A percentile compares a stretch with the other conserved stretches of the same genome.
Evolutionary conservation across 2,888 invertebrate genomes (phyloP).

Genomic region (Galerucella calmariensis): DNA sequence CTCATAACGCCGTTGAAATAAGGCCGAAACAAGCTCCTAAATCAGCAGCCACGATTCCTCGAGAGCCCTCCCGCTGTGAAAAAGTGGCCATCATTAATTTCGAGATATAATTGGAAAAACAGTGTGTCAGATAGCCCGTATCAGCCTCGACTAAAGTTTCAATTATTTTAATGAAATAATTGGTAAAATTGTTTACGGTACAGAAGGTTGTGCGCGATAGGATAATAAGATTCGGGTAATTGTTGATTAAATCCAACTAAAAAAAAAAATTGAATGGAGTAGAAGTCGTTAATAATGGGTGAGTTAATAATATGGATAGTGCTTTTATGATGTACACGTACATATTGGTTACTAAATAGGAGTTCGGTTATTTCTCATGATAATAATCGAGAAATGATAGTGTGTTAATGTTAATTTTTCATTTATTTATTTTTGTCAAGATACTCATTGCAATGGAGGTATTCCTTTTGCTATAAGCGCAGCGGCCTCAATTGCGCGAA

Average conservation of each 20-base stretch:
- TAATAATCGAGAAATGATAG: conserved; percentile 5
- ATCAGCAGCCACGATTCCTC: conserved; percentile 34
- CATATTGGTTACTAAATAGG: conserved; percentile 18
- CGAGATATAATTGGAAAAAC: conserved; percentile 44
- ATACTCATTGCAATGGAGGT: too few species aligned
- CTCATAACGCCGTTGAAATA: conserved; percentile 35
- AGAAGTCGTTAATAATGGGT: conserved; percentile 14
- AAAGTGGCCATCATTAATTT: conserved; percentile 45
- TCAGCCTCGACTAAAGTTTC: conserved; percentile 37
- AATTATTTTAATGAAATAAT: conserved; percentile 45
- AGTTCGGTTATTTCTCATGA: conserved; percentile 11
- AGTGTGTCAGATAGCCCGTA: conserved; percentile 43
- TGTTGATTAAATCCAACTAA: conserved; percentile 23
- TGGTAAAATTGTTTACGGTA: conserved; percentile 33
- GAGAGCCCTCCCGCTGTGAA: conserved; percentile 35
- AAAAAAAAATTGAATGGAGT: conserved; percentile 5
- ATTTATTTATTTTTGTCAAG: not conserved
- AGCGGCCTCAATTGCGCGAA: too few species aligned
- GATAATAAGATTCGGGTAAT: conserved; percentile 20
- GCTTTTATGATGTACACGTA: not conserved
- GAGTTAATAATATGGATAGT: conserved; percentile 14
- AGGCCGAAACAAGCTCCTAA: conserved; percentile 29
- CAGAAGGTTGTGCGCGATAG: not conserved
- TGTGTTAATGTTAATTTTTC: not conserved
- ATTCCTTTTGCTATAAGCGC: too few species aligned